These are phyloP conservation scores for Anthoptus insignis DNA, from an alignment of 2,888 invertebrate species.

Conservation along the genomic window DNA sequence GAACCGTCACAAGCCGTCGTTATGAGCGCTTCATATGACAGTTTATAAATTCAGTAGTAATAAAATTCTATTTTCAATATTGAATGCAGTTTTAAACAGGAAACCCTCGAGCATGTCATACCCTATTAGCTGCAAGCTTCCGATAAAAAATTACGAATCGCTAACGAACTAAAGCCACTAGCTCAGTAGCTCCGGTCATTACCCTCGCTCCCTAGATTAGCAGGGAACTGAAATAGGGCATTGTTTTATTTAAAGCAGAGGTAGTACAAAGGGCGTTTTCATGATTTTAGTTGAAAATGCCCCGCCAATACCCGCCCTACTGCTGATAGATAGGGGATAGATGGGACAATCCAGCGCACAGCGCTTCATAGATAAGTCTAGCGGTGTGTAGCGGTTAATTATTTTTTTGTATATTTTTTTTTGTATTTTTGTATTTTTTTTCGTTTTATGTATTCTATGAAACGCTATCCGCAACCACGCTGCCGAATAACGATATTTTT, in stretches of 20 bases:
- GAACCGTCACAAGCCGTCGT: too few relatives aligned
- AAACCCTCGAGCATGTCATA: too few relatives aligned
- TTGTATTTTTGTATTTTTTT: constrained; percentile 3
- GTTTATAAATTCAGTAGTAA: too few relatives aligned
- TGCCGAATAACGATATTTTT: too few relatives aligned
- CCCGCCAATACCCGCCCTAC: constrained; percentile 70
- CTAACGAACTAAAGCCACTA: too few relatives aligned
- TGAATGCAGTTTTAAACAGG: constrained; percentile 19
- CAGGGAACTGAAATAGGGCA: constrained; percentile 75
- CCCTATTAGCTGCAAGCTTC: constrained; percentile 28
- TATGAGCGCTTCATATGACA: too few relatives aligned
- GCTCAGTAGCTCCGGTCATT: too few relatives aligned
- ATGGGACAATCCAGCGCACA: constrained; percentile 61
- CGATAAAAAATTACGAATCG: constrained; percentile 27
- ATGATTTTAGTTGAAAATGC: constrained; percentile 72
- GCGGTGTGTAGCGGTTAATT: constrained; percentile 48
- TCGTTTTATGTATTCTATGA: too few relatives aligned
- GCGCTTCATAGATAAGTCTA: constrained; percentile 72
- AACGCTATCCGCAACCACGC: too few relatives aligned
- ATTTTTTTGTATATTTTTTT: too few relatives aligned
- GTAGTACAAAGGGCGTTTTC: constrained; percentile 74
- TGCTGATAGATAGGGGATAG: constrained; percentile 77
- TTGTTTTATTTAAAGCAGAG: constrained; percentile 74
- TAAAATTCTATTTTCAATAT: constrained; percentile 10
- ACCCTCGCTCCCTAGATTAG: constrained; percentile 74